A percentile compares a stretch with the other conserved stretches of the same genome.
Evolutionary conservation across 2,888 invertebrate genomes (phyloP).

Genomic region (Galerucella calmariensis): DNA sequence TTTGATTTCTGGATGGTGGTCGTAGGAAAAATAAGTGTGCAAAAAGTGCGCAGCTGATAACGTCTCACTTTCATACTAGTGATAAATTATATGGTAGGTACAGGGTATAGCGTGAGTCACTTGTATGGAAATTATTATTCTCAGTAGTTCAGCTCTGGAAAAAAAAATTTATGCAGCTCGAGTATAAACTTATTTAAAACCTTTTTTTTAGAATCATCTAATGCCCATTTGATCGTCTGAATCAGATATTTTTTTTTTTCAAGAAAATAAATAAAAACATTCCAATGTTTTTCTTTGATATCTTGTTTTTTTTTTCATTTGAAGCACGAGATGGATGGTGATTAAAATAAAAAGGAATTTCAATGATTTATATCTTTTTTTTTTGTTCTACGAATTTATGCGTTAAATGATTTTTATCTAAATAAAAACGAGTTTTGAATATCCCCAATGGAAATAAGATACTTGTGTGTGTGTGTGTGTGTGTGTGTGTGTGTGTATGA

Average conservation of each 20-base stretch:
- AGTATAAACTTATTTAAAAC: too few species aligned
- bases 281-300: slow-evolving; percentile 22
- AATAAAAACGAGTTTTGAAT: slow-evolving; percentile 27
- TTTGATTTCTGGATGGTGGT: too few species aligned
- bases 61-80: too few species aligned
- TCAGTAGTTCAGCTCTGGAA: too few species aligned
- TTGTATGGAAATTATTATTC: too few species aligned
- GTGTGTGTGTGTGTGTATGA: background rate
- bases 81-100: too few species aligned
- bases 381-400: slow-evolving; percentile 35
- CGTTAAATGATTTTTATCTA: slow-evolving; percentile 31
- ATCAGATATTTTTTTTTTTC: slow-evolving; percentile 28
- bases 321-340: slow-evolving; percentile 35
- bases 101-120: too few species aligned
- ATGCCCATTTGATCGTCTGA: slow-evolving; percentile 10
- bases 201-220: background rate
- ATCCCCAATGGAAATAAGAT: slow-evolving; percentile 24
- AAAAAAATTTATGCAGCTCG: too few species aligned
- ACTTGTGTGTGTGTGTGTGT: background rate
- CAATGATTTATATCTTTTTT: slow-evolving; percentile 40
- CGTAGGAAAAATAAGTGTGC: too few species aligned
- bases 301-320: slow-evolving; percentile 17
- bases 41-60: too few species aligned
- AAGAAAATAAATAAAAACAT: slow-evolving; percentile 31
- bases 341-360: slow-evolving; percentile 41